Evolutionary conservation across 2,888 invertebrate species (phyloP).

Genomic region (Platypus cylindrus): DNA sequence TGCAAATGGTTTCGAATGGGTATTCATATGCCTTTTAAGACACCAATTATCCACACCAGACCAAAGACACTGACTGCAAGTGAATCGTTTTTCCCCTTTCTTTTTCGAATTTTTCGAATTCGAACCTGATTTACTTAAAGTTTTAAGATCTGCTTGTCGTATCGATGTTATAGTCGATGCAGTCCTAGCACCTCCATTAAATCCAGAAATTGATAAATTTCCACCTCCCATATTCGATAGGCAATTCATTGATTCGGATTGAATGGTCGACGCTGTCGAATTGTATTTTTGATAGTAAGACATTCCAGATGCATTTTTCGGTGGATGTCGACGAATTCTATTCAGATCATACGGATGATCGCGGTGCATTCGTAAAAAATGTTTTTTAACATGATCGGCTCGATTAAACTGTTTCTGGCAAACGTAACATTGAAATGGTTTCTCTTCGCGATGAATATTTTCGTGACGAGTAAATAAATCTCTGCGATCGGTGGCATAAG

Average conservation of each 20-base stretch:
- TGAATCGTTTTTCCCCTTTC: conserved; percentile 38
- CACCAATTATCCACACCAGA: conserved; percentile 92
- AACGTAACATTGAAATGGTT: conserved; percentile 87
- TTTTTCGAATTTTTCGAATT: conserved; percentile 29
- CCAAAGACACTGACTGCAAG: conserved; percentile 86
- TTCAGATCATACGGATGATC: conserved; percentile 80
- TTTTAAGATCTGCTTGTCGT: conserved; percentile 24
- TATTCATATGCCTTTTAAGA: conserved; percentile 81
- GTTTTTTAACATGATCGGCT: conserved; percentile 90
- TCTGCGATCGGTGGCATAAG: conserved; percentile 81
- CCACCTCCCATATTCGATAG: conserved; percentile 22
- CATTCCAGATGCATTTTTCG: conserved; percentile 45
- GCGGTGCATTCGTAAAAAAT: conserved; percentile 83
- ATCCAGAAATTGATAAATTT: conserved; percentile 29
- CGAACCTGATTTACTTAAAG: conserved; percentile 18
- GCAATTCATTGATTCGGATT: conserved; percentile 22
- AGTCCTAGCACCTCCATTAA: conserved; percentile 25
- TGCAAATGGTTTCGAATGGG: conserved; percentile 83
- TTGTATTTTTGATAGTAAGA: conserved; percentile 37
- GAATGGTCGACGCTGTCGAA: conserved; percentile 22
- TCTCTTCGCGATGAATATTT: conserved; percentile 86
- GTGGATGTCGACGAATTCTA: conserved; percentile 56
- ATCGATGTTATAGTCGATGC: conserved; percentile 20
- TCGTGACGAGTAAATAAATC: conserved; percentile 86
- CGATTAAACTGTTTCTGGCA: conserved; percentile 88